A percentile compares a stretch with the other conserved stretches of the same genome.
Evolutionary conservation across 1,140 invertebrate species (phyloP).

Genomic region (Metaphire vulgaris): DNA sequence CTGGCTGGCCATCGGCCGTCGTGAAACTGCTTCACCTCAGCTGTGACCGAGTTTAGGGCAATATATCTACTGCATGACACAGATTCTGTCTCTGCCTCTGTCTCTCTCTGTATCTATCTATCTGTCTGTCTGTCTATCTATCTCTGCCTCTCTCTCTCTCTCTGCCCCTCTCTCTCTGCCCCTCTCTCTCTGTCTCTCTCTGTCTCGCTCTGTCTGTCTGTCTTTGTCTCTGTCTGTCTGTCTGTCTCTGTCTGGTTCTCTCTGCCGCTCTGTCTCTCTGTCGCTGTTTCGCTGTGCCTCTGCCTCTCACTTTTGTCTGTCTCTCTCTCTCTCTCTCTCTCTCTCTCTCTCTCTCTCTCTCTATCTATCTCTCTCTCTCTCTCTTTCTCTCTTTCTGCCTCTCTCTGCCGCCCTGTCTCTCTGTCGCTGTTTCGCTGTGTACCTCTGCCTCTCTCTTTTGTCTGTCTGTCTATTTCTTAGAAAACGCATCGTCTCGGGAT

Average conservation of each 20-base stretch:
- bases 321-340: slow-evolving; percentile 19
- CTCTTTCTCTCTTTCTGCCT: not conserved
- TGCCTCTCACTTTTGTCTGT: not conserved
- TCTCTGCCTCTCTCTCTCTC: not conserved
- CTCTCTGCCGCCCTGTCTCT: slow-evolving; percentile 27
- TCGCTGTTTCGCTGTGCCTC: slow-evolving; percentile 4
- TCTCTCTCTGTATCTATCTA: not conserved
- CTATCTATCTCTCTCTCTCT: slow-evolving; percentile 18
- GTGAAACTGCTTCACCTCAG: too few relatives aligned
- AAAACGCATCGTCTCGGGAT: not conserved
- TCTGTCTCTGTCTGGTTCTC: not conserved
- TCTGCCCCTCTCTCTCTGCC: not conserved
- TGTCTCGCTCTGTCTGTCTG: not conserved
- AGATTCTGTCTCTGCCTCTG: not conserved
- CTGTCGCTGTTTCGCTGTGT: slow-evolving; percentile 13
- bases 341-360: slow-evolving; percentile 16
- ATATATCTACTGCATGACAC: too few relatives aligned
- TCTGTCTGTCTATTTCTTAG: slow-evolving; percentile 4
- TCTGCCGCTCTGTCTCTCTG: not conserved
- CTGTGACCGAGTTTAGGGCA: too few relatives aligned
- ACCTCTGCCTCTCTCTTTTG: slow-evolving; percentile 3
- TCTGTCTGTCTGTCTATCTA: not conserved
- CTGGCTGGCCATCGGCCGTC: too few relatives aligned
- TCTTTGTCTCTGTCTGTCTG: too few relatives aligned
- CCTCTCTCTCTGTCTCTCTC: not conserved